Conservation (phyloP, 2,113 vertebrate genomes). For the Zapornia atra region DNA sequence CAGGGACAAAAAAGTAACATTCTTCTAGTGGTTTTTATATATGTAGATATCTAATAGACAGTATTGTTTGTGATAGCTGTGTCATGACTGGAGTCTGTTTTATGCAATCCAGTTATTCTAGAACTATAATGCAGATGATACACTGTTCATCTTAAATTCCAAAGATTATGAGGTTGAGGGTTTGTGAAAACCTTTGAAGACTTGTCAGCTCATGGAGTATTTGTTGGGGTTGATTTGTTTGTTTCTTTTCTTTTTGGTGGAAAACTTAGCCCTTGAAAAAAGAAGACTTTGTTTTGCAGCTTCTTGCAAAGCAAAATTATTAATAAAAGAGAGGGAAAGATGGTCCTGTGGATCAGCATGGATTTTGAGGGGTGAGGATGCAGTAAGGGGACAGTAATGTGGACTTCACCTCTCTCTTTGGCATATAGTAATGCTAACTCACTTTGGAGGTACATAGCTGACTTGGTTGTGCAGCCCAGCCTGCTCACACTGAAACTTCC, state of each 20-base stretch:
- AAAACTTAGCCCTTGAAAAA: background rate
- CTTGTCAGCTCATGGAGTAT: background rate
- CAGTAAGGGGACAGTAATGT: background rate
- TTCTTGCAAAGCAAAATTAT: background rate
- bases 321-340: background rate
- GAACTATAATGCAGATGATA: background rate
- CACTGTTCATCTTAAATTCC: background rate
- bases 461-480: background rate
- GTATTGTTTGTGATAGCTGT: background rate
- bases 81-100: background rate
- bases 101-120: background rate
- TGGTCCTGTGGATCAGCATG: background rate
- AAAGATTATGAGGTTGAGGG: background rate
- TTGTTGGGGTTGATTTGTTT: background rate
- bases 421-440: background rate
- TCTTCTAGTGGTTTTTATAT: background rate
- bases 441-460: background rate
- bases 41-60: background rate
- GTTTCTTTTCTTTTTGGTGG: background rate
- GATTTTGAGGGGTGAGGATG: background rate
- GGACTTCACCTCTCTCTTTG: background rate
- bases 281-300: background rate
- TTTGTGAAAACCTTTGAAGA: background rate
- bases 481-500: background rate
- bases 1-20: background rate